phyloP scores from a whole-genome alignment of 2,888 invertebrate species.

The Trachelus troglodyta region DNA sequence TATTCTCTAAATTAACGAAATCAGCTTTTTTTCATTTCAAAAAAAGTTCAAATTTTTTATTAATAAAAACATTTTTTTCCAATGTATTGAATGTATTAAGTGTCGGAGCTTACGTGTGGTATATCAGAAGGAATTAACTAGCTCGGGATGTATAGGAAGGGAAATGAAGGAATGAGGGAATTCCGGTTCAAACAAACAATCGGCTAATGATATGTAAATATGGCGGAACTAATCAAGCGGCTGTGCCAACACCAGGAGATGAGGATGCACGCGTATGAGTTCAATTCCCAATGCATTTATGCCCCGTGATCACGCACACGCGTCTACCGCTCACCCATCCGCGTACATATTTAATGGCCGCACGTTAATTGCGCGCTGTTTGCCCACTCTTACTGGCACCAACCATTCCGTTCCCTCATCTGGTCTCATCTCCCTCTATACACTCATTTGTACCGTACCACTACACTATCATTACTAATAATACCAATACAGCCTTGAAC shows the following conservation, averaged over 20 bases:
- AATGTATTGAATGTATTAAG: too few species aligned
- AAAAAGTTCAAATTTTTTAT: too few species aligned
- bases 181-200: constrained; percentile 61
- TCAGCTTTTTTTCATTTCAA: too few species aligned
- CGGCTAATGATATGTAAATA: constrained; percentile 66
- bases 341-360: constrained; percentile 62
- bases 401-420: constrained; percentile 30
- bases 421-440: constrained; percentile 28
- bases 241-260: constrained; percentile 61
- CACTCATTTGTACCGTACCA: too few species aligned
- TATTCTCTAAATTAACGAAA: too few species aligned
- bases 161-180: constrained; percentile 41
- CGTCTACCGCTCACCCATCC: constrained; percentile 34
- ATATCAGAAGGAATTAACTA: too few species aligned
- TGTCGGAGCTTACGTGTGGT: too few species aligned
- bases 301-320: constrained; percentile 37
- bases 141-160: too few species aligned
- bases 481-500: too few species aligned
- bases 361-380: constrained; percentile 63
- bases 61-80: too few species aligned
- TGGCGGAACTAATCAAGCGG: constrained; percentile 64
- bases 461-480: too few species aligned
- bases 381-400: constrained; percentile 50
- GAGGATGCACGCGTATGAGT: constrained; percentile 46
- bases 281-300: constrained; percentile 58